phyloP scores from a whole-genome alignment of 2,113 vertebrate genomes.

The Odobenus rosmarus region DNA sequence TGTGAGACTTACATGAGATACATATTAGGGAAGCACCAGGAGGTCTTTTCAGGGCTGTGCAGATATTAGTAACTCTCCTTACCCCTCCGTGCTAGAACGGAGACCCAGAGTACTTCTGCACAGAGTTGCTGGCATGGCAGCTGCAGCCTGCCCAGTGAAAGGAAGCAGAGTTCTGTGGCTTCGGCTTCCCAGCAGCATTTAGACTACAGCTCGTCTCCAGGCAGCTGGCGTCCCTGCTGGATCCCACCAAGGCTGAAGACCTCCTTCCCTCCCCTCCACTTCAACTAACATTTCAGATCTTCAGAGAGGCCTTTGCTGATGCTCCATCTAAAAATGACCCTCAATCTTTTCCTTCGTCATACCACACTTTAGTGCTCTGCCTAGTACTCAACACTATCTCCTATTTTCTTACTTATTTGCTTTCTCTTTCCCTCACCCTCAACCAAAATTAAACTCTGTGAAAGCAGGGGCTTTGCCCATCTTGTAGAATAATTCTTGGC shows the following conservation, averaged over 20 bases:
- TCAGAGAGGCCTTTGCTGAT: background rate
- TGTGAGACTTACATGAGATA: background rate
- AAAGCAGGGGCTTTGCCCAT: background rate
- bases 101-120: background rate
- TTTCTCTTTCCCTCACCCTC: background rate
- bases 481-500: constrained; percentile 27
- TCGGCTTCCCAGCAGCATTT: background rate
- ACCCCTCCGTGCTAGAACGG: background rate
- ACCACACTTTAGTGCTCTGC: background rate
- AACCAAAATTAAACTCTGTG: background rate
- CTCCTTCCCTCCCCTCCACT: background rate
- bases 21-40: background rate
- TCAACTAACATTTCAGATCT: background rate
- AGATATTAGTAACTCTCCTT: background rate
- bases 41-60: background rate
- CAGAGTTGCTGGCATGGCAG: background rate
- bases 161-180: background rate
- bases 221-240: background rate
- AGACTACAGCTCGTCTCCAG: background rate
- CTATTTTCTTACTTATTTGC: background rate
- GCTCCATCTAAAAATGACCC: background rate
- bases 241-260: background rate
- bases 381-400: background rate
- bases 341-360: background rate
- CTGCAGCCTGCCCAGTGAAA: background rate